phyloP scores from a whole-genome alignment of 2,888 invertebrate species.

The Hypomecis atomaria region DNA sequence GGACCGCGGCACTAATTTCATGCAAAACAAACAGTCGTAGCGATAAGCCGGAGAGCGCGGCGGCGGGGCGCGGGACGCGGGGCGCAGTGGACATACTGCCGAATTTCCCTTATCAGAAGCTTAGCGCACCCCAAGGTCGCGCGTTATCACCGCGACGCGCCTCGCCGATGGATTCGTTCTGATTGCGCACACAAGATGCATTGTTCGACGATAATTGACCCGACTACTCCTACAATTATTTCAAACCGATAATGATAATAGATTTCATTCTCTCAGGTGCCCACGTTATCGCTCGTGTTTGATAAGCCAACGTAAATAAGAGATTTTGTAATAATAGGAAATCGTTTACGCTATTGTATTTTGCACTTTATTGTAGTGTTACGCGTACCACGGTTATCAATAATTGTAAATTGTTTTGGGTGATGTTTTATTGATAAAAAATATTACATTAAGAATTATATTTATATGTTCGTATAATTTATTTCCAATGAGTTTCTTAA shows the following conservation, averaged over 20 bases:
- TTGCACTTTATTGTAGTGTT: background rate
- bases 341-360: background rate
- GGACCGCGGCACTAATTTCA: conserved; percentile 70
- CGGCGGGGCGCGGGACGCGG: conserved; percentile 41
- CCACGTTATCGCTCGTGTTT: background rate
- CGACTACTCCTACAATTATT: conserved; percentile 17
- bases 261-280: conserved; percentile 16
- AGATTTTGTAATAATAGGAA: background rate
- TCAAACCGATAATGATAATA: conserved; percentile 11
- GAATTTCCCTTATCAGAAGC: conserved; percentile 79
- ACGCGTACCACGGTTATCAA: background rate
- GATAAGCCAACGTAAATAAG: conserved; percentile 11
- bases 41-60: conserved; percentile 66
- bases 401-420: conserved; percentile 2
- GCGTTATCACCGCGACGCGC: conserved; percentile 71
- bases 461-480: background rate
- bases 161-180: conserved; percentile 68
- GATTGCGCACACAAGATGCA: conserved; percentile 71
- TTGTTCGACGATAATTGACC: conserved; percentile 43
- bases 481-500: background rate
- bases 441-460: background rate
- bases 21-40: conserved; percentile 73
- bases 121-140: conserved; percentile 75
- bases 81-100: conserved; percentile 53
- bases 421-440: conserved; percentile 14